Percentiles rank a stretch among this genome's conserved stretches.
phyloP scores from a whole-genome alignment of 2,888 invertebrate species.

The Lepidocyrtoides sp. region DNA sequence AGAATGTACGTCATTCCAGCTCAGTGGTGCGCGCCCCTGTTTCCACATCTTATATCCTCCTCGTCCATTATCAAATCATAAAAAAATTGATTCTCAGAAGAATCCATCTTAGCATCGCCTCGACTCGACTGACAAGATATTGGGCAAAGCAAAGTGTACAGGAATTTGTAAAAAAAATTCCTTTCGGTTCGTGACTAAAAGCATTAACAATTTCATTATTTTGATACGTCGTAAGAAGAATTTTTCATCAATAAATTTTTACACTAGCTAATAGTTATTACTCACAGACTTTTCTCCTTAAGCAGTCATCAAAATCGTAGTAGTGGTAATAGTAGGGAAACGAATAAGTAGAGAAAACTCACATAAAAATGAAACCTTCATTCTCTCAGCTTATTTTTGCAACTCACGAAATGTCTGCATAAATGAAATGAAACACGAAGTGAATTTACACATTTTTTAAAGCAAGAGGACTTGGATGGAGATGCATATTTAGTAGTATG shows the following conservation, averaged over 20 bases:
- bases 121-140: too few relatives aligned
- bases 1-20: too few relatives aligned
- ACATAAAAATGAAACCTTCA: background rate
- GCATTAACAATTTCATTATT: conserved; percentile 16
- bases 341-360: background rate
- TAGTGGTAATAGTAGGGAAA: background rate
- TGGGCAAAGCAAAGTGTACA: too few relatives aligned
- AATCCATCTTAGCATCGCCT: too few relatives aligned
- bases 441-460: background rate
- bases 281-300: background rate
- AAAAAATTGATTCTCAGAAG: too few relatives aligned
- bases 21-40: too few relatives aligned
- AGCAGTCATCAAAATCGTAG: too few relatives aligned
- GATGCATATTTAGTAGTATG: background rate
- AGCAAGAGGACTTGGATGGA: background rate
- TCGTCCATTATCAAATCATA: too few relatives aligned
- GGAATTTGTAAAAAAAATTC: too few relatives aligned
- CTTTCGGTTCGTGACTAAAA: conserved; percentile 17
- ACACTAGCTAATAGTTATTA: background rate
- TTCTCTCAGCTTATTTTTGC: background rate
- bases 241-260: background rate
- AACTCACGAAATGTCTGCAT: background rate
- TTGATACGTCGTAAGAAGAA: background rate
- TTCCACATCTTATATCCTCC: too few relatives aligned
- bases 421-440: background rate